Evolutionary conservation across 1,140 invertebrate genomes (phyloP).

Genomic region (Habropoda laboriosa): DNA sequence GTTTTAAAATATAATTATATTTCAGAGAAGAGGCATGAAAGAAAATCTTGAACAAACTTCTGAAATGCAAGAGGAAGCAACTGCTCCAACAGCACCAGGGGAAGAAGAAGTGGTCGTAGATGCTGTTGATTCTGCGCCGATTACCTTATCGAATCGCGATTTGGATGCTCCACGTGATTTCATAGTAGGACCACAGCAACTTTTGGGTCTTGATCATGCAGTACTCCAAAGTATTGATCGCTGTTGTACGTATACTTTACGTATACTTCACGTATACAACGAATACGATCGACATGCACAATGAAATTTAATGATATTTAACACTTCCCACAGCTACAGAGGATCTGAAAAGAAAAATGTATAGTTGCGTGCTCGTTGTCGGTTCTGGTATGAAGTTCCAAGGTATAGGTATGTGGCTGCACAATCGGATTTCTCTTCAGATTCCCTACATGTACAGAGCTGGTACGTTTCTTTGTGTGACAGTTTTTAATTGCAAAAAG

Average conservation of each 20-base stretch:
- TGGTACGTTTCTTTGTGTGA: conserved; percentile 73
- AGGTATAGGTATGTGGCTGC: conserved; percentile 93
- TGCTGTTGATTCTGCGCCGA: conserved; percentile 85
- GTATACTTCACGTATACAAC: too few relatives aligned
- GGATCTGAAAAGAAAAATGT: conserved; percentile 97
- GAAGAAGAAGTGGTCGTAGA: conserved; percentile 93
- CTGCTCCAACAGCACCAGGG: conserved; percentile 76
- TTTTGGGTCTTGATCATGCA: conserved; percentile 94
- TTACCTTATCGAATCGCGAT: conserved; percentile 78
- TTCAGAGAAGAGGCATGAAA: conserved; percentile 84
- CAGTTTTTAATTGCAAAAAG: background rate
- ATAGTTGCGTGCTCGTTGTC: conserved; percentile 94
- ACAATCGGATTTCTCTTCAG: conserved; percentile 92
- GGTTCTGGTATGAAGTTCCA: conserved; percentile 95
- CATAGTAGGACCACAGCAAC: conserved; percentile 87
- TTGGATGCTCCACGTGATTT: conserved; percentile 83
- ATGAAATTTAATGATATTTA: background rate
- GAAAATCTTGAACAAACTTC: conserved; percentile 83
- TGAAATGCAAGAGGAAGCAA: conserved; percentile 77
- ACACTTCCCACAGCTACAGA: conserved; percentile 84
- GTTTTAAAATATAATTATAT: conserved; percentile 9
- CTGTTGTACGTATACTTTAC: conserved; percentile 85
- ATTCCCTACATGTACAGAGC: conserved; percentile 90
- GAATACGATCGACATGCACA: background rate
- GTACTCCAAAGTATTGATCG: conserved; percentile 95